Conservation (phyloP, 2,888 invertebrate genomes). For the Dasypolia templi region DNA sequence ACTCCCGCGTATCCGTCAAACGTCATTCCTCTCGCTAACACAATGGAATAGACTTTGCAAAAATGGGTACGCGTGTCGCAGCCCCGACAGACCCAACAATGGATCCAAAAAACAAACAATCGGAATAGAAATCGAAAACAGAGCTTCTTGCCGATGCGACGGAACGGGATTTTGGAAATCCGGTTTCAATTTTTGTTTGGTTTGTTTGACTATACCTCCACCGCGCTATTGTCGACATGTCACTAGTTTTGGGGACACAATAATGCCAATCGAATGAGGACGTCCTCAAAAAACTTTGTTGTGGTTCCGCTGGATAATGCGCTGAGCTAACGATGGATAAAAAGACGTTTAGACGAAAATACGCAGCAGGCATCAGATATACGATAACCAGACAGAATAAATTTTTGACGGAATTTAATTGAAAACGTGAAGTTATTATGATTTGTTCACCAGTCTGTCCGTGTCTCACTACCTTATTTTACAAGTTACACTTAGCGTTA, state of each 20-base stretch:
- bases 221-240: slow-evolving; percentile 78
- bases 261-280: slow-evolving; percentile 71
- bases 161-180: slow-evolving; percentile 90
- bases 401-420: no score
- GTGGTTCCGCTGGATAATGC: slow-evolving; percentile 15
- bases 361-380: neutral
- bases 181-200: slow-evolving; percentile 87
- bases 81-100: slow-evolving; percentile 85
- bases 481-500: slow-evolving; percentile 7
- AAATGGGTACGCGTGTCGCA: slow-evolving; percentile 88
- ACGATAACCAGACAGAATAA: no score
- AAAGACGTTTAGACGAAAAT: slow-evolving; percentile 13
- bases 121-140: slow-evolving; percentile 90
- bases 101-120: slow-evolving; percentile 89
- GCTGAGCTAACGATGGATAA: slow-evolving; percentile 23
- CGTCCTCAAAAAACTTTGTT: slow-evolving; percentile 43
- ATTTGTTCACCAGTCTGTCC: neutral
- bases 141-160: slow-evolving; percentile 87
- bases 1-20: slow-evolving; percentile 84
- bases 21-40: slow-evolving; percentile 85
- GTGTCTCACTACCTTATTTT: neutral
- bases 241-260: slow-evolving; percentile 69
- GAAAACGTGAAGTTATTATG: neutral
- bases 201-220: slow-evolving; percentile 78
- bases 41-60: slow-evolving; percentile 89